Evolutionary conservation across 2,797 vertebrate genomes (phyloP).

Genomic region (Paguma larvata): DNA sequence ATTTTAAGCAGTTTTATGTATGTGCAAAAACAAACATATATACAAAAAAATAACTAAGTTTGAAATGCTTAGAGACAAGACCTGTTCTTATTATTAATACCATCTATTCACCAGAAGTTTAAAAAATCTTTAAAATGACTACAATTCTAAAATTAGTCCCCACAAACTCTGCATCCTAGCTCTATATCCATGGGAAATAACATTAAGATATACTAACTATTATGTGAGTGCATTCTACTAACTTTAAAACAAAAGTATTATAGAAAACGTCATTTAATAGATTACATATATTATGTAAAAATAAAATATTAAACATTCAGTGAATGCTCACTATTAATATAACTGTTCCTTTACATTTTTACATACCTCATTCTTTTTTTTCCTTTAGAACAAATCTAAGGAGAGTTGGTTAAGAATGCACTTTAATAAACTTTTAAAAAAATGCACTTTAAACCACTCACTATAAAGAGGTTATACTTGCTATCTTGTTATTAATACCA

Average conservation of each 20-base stretch:
- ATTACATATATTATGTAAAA: background rate
- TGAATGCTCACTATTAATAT: background rate
- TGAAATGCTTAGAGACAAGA: background rate
- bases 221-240: background rate
- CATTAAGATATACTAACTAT: background rate
- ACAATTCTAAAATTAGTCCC: constrained; percentile 6
- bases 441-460: background rate
- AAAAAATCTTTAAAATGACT: constrained; percentile 42
- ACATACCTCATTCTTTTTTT: background rate
- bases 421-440: background rate
- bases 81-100: background rate
- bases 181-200: background rate
- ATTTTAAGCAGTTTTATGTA: constrained; percentile 8
- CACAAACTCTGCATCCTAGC: background rate
- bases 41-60: background rate
- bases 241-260: constrained; percentile 39
- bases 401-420: background rate
- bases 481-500: background rate
- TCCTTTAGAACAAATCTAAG: background rate
- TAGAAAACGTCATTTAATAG: background rate
- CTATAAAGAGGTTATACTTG: background rate
- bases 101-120: background rate
- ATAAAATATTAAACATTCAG: background rate
- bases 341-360: background rate
- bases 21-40: constrained; percentile 44